Base-by-base conservation (phyloP, 2,888 invertebrate species). In the Mythimna lalbum region DNA sequence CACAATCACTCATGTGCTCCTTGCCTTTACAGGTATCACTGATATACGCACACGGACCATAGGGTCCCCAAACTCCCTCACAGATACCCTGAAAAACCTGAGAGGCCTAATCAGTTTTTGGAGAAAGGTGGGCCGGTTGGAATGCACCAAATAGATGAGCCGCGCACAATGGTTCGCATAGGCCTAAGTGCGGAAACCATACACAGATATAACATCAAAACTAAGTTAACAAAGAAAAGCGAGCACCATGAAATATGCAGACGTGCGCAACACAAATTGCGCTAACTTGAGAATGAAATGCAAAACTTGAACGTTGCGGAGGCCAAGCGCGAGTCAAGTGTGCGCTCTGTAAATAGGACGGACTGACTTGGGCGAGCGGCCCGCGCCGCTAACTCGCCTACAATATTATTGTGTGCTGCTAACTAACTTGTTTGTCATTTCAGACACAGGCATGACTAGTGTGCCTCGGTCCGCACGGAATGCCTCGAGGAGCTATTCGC, bases 251-350 rank as follows among this genome's bases (percentile, higher is more conserved):
- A 90, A 91, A 91, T 90, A 92, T 90, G 90, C 90, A 93, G 87
- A 90, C 92, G 91, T 92, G 91, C 89, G 86, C 90, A 86, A 89
- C 90, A 91, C 92, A 93, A 93, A 93, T 93, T 93, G 89, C 88
- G 88, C 92, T 91, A 93, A 93, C 92, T 93, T 90, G 88, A 90
- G 91, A 92, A 90, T 86, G 91, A 92, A 93, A 93, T 91, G 90
- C 90, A 90, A 90, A 93, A 93, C 91, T 93, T 92, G 90, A 90
- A 88, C 90, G 89, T 89, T 85, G 87, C 76, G 83, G 87, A 88
- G 90, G 90, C 89, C 91, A 92, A 93, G 87, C 90, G 89, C 81
- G 89, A 92, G 93, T 92, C 93, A 92, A 93, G 93, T 91, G 90
- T 88, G 87, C 87, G 81, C 87, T 88, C 85, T 86, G 86, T 90